Evolutionary conservation across 1,140 invertebrate genomes (phyloP), one percentile per base, ranked within the genome.

Genomic region (Camponotus vicinus): DNA sequence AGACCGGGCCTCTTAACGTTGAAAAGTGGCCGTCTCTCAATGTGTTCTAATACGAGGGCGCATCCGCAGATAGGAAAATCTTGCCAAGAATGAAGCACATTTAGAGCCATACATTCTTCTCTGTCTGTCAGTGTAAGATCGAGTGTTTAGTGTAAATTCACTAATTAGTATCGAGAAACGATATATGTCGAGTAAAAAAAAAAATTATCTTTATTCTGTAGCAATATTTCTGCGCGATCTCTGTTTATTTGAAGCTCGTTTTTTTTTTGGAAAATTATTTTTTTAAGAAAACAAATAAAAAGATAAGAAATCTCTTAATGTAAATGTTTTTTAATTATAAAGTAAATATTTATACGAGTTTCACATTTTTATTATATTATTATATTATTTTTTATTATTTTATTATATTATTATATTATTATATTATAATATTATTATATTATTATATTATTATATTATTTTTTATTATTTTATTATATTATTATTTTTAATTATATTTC

Each of bases 31-130:
- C 98, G 95, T 18, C 98, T 98, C 94, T 99, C 98, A 55, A 99
- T 96, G 93, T 99, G 98, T 94, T 99, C 98, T 0, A 98, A 98
- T 0, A 99, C 98, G 40, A 99, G 95, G 70, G 96, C 95, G 91
- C 96, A 97, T 11, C 98, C 98, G 79, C 98, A 97, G 83, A 96
- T 95, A 3, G 97, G 97, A 76, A 98, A 96, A 91, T 97, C 96
- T 21, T 97, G 94, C 96, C 98, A 97, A 69, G 96, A 96, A 92
- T 97, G 97, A 55, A 98, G 94, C 4, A 96, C 97, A 2, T 96
- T 96, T 66, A 98, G 91, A 5, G 97, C 97, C 89, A 98, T 95
- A 37, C 96, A 95, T 94, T 98, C 97, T 87, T 97, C 95, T 61
- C 88, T 94, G 67, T 94, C 96, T 96, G 89, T 94, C 76, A 52